Base-by-base conservation (phyloP, 2,797 vertebrate species). In the Tadarida brasiliensis region DNA sequence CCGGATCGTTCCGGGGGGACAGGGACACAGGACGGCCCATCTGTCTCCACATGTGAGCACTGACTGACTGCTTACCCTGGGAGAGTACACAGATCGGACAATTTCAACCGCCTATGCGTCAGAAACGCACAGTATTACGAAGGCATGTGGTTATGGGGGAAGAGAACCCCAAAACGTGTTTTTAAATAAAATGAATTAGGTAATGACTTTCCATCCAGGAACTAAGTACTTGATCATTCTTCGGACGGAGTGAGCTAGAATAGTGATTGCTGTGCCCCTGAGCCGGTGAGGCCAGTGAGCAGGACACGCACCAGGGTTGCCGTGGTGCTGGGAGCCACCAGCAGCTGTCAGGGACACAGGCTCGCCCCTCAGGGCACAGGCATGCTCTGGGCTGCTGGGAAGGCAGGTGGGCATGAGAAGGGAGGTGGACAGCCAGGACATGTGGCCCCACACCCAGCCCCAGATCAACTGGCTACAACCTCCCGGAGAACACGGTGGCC, bases 21-120 rank as follows among this genome's bases (percentile, higher is more conserved):
- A n/a, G n/a, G n/a, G n/a, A n/a, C n/a, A n/a, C n/a, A n/a, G n/a
- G n/a, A n/a, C 30, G 17, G 17, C 65, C 65, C n/a, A 20, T 33
- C 85, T 65, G 44, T 47, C 95, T 87, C 87, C 89, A 57, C n/a
- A n/a, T n/a, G n/a, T n/a, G n/a, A n/a, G n/a, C 82, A 88, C 87
- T 15, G 76, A 89, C 81, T 49, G 56, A 19, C n/a, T 39, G 35
- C 22, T 85, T 85, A 97, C 97, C 95, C 63, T 19, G 91, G 24
- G 57, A 35, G 54, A n/a, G 59, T 92, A 83, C 17, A 15, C 28
- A 44, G 56, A 35, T 14, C 0, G 5, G 76, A 12, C 5, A 0
- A n/a, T 17, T 67, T 1, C 8, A 26, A n/a, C 33, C 2, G 44
- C 81, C 63, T 73, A 22, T 16, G 19, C 47, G 63, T 68, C 56